Conservation (phyloP, 2,113 vertebrate genomes). For the Anhinga anhinga region DNA sequence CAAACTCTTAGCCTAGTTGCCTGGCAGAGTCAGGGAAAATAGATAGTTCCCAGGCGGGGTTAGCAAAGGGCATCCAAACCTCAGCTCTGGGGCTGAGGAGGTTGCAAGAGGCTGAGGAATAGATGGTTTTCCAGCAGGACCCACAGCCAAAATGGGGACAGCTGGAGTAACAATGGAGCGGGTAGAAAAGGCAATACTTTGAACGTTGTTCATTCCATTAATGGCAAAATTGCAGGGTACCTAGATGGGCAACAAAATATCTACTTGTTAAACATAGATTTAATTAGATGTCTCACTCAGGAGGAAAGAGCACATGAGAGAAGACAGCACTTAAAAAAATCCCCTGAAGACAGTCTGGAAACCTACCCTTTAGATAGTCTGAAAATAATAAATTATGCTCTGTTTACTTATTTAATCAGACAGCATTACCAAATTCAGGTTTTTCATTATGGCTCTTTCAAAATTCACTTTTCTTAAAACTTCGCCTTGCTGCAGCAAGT, state of each 20-base stretch:
- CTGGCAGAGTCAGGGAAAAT: background rate
- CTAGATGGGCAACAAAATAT: background rate
- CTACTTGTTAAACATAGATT: background rate
- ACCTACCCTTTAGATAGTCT: background rate
- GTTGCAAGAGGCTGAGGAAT: background rate
- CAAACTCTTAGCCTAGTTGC: background rate
- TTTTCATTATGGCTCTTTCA: background rate
- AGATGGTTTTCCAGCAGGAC: background rate
- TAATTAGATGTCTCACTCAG: background rate
- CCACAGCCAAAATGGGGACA: background rate
- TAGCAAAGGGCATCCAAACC: background rate
- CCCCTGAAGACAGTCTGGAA: background rate
- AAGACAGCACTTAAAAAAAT: background rate
- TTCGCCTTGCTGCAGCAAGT: background rate
- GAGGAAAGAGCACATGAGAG: background rate
- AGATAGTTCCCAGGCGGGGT: background rate
- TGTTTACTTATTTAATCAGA: background rate
- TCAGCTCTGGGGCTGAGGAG: background rate
- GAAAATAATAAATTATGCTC: background rate
- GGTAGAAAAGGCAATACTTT: background rate
- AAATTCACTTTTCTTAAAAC: background rate
- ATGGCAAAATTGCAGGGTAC: background rate
- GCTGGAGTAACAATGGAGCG: background rate
- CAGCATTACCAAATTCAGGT: rapidly evolving
- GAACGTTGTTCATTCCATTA: background rate